A percentile compares a stretch with the other conserved stretches of the same genome.
Conservation (phyloP, 2,113 vertebrate genomes). For the Uria lomvia region DNA sequence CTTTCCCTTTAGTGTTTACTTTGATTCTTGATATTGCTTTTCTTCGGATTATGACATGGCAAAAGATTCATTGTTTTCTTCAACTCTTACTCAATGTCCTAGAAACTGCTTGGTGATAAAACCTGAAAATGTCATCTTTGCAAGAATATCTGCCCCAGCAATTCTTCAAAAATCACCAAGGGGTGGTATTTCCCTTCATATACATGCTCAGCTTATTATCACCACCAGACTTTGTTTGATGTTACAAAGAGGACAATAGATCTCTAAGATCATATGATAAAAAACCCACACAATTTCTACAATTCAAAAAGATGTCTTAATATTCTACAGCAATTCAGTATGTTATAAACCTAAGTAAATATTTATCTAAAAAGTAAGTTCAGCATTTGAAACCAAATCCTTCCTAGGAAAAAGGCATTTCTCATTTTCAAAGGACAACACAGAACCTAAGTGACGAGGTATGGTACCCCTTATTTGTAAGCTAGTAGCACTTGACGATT, state of each 20-base stretch:
- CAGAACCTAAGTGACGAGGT: not conserved
- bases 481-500: not conserved
- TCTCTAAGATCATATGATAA: not conserved
- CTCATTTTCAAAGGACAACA: not conserved
- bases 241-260: not conserved
- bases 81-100: not conserved
- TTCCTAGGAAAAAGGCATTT: not conserved
- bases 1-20: not conserved
- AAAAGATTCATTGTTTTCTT: not conserved
- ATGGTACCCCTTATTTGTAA: not conserved
- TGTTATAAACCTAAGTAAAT: not conserved
- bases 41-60: not conserved
- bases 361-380: not conserved
- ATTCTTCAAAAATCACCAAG: not conserved
- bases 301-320: not conserved
- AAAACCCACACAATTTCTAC: not conserved
- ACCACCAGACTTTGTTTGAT: not conserved
- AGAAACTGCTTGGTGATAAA: not conserved
- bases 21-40: not conserved
- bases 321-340: not conserved
- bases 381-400: not conserved
- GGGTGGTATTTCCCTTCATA: not conserved
- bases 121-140: not conserved
- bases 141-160: not conserved
- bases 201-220: not conserved